Conservation (phyloP, 2,797 vertebrate species). For the Morus bassanus region DNA sequence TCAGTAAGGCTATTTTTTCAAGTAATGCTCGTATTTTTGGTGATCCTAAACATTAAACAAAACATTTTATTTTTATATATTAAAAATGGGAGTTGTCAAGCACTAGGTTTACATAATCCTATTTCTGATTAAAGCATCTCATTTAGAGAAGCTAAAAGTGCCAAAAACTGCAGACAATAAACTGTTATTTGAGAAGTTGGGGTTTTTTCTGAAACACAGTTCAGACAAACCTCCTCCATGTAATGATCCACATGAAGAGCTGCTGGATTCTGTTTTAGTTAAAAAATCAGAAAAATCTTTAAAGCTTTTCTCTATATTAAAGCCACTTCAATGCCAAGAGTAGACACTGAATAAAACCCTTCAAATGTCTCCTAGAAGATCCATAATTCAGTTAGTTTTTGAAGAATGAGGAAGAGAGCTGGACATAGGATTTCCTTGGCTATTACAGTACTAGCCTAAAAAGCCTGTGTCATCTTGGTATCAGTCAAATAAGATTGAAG, state of each 20-base stretch:
- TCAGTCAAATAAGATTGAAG: background rate
- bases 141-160: background rate
- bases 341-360: background rate
- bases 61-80: background rate
- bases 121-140: constrained; percentile 30
- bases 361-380: background rate
- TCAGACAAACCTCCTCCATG: background rate
- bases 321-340: background rate
- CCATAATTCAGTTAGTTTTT: background rate
- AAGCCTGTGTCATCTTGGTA: background rate
- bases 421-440: background rate
- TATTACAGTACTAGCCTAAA: background rate
- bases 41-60: constrained; percentile 12
- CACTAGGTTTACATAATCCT: background rate
- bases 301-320: background rate
- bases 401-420: background rate
- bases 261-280: background rate
- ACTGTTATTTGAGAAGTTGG: background rate
- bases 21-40: background rate
- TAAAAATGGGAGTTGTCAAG: constrained; percentile 7
- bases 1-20: background rate
- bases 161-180: background rate
- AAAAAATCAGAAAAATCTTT: background rate
- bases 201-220: background rate
- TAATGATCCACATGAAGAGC: constrained; percentile 15